Percentiles rank a stretch among this genome's conserved stretches.
phyloP scores from a whole-genome alignment of 2,888 invertebrate species.

The Biston stratarius region DNA sequence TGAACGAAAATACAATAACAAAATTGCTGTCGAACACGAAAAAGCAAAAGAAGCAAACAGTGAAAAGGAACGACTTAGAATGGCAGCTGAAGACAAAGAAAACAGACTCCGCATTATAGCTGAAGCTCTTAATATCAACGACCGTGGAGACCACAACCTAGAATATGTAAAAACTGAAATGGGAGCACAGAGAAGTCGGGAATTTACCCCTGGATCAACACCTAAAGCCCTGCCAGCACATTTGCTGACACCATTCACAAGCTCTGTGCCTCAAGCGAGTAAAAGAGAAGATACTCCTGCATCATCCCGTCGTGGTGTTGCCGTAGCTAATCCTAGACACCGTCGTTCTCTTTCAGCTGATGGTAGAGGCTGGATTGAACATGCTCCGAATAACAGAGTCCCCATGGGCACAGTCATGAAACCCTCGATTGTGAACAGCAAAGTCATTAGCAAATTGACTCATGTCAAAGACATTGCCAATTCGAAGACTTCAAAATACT shows the following conservation, averaged over 20 bases:
- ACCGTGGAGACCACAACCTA: constrained; percentile 66
- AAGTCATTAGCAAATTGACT: constrained; percentile 93
- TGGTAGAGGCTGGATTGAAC: constrained; percentile 94
- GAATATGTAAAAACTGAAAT: constrained; percentile 63
- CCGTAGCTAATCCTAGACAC: constrained; percentile 90
- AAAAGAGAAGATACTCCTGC: constrained; percentile 65
- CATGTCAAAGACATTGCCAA: constrained; percentile 92
- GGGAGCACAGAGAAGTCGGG: constrained; percentile 73
- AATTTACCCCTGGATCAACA: constrained; percentile 78
- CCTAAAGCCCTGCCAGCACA: constrained; percentile 79
- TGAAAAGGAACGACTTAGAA: constrained; percentile 71
- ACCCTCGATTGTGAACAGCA: constrained; percentile 92
- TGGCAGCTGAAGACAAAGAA: constrained; percentile 77
- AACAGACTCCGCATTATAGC: constrained; percentile 78
- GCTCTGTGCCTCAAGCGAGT: constrained; percentile 62
- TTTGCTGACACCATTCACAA: constrained; percentile 73
- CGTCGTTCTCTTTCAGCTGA: constrained; percentile 94
- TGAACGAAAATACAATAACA: constrained; percentile 87
- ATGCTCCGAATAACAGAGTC: constrained; percentile 92
- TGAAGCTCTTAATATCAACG: constrained; percentile 64
- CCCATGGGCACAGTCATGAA: constrained; percentile 96
- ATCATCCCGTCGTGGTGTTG: constrained; percentile 86
- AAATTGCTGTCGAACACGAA: constrained; percentile 91
- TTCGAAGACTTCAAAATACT: constrained; percentile 93
- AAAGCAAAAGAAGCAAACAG: constrained; percentile 89